Percentiles rank a stretch among this genome's conserved stretches.
Conservation (phyloP, 1,140 invertebrate species). For the Saccostrea echinata region DNA sequence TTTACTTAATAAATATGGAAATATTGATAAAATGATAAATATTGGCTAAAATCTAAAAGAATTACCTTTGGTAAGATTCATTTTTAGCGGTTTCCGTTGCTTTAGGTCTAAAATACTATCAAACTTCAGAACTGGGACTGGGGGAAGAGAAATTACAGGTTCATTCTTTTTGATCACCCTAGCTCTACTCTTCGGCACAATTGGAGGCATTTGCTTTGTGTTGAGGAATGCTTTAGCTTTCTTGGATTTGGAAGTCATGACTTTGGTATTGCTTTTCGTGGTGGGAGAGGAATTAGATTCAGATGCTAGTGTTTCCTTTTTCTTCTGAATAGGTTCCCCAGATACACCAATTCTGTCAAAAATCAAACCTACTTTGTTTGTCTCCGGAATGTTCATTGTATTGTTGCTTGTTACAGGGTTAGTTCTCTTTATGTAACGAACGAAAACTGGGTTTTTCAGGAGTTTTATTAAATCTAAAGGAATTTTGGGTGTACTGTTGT, state of each 20-base stretch:
- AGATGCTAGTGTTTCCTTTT: not conserved
- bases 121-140: not conserved
- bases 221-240: not conserved
- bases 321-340: not conserved
- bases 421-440: not conserved
- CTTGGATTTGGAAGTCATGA: constrained; percentile 1
- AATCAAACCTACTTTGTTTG: not conserved
- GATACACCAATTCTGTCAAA: constrained; percentile 1
- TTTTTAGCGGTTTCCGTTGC: not conserved
- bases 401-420: not conserved
- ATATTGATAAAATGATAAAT: no score
- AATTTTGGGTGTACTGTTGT: not conserved
- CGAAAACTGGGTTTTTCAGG: constrained; percentile 17
- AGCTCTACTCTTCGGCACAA: not conserved
- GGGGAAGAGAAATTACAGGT: not conserved
- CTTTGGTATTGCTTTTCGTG: not conserved
- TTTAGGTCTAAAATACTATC: not conserved
- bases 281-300: not conserved
- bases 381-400: not conserved
- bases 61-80: constrained; percentile 12
- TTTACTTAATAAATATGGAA: no score
- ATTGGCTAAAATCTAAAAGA: no score
- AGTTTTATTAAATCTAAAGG: constrained; percentile 9
- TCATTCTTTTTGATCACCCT: not conserved
- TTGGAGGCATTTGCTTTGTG: not conserved